These are phyloP conservation scores for Marisa cornuarietis DNA, from an alignment of 1,140 invertebrate species.

Conservation along the genomic window DNA sequence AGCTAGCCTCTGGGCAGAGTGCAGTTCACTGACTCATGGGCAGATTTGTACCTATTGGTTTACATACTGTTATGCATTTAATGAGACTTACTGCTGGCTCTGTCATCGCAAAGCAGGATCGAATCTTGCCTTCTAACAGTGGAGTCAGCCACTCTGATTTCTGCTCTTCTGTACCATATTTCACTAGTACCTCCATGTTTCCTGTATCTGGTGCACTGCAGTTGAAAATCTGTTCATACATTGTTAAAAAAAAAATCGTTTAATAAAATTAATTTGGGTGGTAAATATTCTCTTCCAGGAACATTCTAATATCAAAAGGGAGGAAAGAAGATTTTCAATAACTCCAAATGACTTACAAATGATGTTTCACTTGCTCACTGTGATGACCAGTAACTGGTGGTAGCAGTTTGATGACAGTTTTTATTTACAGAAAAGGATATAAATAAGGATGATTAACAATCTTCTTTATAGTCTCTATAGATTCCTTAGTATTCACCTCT, in stretches of 20 bases:
- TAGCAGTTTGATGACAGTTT: no score
- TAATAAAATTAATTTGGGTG: not conserved
- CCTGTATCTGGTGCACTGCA: conserved; percentile 69
- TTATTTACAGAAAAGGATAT: not conserved
- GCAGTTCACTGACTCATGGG: no score
- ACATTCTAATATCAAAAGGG: no score
- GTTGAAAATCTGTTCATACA: conserved; percentile 62
- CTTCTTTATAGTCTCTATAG: no score
- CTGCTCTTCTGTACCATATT: conserved; percentile 67
- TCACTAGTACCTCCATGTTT: conserved; percentile 69
- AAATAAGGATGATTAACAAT: not conserved
- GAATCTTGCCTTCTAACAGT: conserved; percentile 66
- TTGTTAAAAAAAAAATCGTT: not conserved
- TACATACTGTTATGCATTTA: no score
- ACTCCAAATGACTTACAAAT: no score
- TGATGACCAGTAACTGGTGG: no score
- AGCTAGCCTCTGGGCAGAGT: no score
- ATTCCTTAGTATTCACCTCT: conserved; percentile 53
- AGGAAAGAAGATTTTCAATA: no score
- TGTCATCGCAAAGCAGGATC: conserved; percentile 70
- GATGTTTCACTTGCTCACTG: no score
- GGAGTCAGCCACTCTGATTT: conserved; percentile 65
- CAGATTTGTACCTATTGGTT: no score
- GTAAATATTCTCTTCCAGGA: no score
- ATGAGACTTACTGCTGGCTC: conserved; percentile 61